Evolutionary conservation across 1,140 invertebrate species (phyloP).

Genomic region (Lordiphosa clarofinis): DNA sequence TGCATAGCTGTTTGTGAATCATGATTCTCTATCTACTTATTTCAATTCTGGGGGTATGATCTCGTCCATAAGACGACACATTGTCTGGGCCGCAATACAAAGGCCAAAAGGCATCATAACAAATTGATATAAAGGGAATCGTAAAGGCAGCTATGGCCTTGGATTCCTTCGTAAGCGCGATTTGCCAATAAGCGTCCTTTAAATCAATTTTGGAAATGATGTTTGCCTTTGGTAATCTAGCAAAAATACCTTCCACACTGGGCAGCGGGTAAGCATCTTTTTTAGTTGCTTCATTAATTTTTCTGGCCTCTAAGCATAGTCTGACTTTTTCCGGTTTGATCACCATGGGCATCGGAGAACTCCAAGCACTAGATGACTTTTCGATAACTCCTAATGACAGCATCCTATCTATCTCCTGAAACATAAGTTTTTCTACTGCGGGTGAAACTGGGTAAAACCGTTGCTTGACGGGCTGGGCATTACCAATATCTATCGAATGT

Average conservation of each 20-base stretch:
- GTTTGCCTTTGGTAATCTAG: slow-evolving; percentile 1
- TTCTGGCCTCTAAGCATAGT: too few species aligned
- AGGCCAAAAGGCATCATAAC: too few species aligned
- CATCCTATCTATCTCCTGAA: neutral
- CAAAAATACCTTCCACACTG: neutral
- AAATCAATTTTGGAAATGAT: neutral
- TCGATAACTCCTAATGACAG: neutral
- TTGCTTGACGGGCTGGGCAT: neutral
- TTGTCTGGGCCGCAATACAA: too few species aligned
- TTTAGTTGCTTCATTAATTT: too few species aligned
- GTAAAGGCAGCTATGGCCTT: too few species aligned
- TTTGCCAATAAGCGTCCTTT: neutral
- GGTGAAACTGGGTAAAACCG: neutral
- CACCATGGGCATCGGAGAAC: too few species aligned
- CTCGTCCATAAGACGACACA: too few species aligned
- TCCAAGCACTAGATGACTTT: too few species aligned
- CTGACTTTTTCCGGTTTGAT: too few species aligned
- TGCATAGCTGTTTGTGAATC: too few species aligned
- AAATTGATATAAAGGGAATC: too few species aligned
- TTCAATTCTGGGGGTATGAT: neutral
- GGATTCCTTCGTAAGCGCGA: neutral
- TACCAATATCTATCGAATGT: neutral
- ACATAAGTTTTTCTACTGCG: neutral
- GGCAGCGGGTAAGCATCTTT: neutral
- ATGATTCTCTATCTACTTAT: too few species aligned